A percentile compares a stretch with the other conserved stretches of the same genome.
Conservation (phyloP, 1,140 invertebrate species). For the Trichoplusia ni region DNA sequence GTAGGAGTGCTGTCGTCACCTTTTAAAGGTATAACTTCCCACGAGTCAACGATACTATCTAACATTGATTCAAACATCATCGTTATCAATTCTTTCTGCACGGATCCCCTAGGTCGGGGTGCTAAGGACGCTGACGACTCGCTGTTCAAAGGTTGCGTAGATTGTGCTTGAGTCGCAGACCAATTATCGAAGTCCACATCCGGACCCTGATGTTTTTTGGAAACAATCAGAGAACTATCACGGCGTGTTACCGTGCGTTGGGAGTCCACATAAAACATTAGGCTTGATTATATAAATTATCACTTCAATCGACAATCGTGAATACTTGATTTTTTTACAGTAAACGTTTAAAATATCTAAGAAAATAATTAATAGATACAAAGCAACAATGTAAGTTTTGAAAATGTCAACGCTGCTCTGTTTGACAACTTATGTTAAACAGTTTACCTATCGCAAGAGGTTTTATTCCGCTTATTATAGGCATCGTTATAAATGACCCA, state of each 20-base stretch:
- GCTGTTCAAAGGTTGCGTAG: slow-evolving; percentile 39
- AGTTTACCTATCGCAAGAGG: too few relatives aligned
- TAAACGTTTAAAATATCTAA: too few relatives aligned
- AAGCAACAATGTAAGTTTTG: too few relatives aligned
- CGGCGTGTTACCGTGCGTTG: slow-evolving; percentile 56
- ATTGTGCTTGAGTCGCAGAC: slow-evolving; percentile 42
- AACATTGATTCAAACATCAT: slow-evolving; percentile 68
- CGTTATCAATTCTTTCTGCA: slow-evolving; percentile 65
- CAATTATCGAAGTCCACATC: slow-evolving; percentile 39
- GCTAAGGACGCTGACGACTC: slow-evolving; percentile 44
- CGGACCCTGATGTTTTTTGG: slow-evolving; percentile 6
- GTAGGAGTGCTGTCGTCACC: slow-evolving; percentile 38
- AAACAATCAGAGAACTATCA: slow-evolving; percentile 53
- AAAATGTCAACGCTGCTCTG: too few relatives aligned
- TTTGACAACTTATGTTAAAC: too few relatives aligned
- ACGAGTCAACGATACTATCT: slow-evolving; percentile 61
- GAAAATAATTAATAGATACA: too few relatives aligned
- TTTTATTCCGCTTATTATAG: too few relatives aligned
- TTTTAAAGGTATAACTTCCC: slow-evolving; percentile 56
- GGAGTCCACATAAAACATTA: slow-evolving; percentile 57
- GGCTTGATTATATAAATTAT: not conserved
- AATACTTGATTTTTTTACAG: too few relatives aligned
- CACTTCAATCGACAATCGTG: too few relatives aligned
- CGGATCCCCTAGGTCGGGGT: slow-evolving; percentile 47
- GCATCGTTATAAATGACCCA: too few relatives aligned